Evolutionary conservation across 2,797 vertebrate genomes (phyloP), one percentile per base, ranked within the genome.

Genomic region (Carapus acus): DNA sequence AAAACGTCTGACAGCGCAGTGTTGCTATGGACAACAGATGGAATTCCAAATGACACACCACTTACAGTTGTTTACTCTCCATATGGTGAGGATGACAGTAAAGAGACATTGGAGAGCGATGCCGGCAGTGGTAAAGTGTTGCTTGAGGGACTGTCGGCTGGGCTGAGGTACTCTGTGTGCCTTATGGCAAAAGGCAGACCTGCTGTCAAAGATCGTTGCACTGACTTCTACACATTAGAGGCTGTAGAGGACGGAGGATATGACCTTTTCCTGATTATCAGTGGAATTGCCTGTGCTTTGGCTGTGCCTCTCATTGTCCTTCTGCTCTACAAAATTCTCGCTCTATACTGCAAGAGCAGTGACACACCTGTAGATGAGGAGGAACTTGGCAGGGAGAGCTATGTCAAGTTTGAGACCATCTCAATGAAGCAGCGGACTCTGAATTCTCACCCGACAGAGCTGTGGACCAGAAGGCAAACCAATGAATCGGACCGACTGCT

Each of bases 351-450:
- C 68, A 89, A 89, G 13, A 85, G 84, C 33, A 73, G 62, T 0
- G 83, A 77, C 36, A 42, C 79, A 12, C 49, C 73, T n/a, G 67
- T 23, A 2, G 74, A 83, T 20, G 87, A 89, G 55, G 87, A 91
- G 15, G 94, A 97, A 37, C 86, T 95, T 45, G 88, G 87, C 44
- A 94, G 89, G 65, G 96, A 99, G 59, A 95, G 91, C 2, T 99
- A 99, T 1, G 89, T 99, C 43, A 93, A 92, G 43, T 99, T 99
- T 83, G 94, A 98, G 84, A 96, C 93, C 0, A 79, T 94, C 1
- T 91, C 92, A 0, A 88, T 95, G 79, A 92, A 92, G 55, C 91
- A 92, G 71, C 89, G 89, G 64, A 77, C 87, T 2, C 44, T 84
- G 54, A 83, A 78, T n/a, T 50, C 62, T 11, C 75, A 81, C 49